These are phyloP conservation scores for Leistus spinibarbis DNA, from an alignment of 2,888 invertebrate genomes.

Conservation along the genomic window DNA sequence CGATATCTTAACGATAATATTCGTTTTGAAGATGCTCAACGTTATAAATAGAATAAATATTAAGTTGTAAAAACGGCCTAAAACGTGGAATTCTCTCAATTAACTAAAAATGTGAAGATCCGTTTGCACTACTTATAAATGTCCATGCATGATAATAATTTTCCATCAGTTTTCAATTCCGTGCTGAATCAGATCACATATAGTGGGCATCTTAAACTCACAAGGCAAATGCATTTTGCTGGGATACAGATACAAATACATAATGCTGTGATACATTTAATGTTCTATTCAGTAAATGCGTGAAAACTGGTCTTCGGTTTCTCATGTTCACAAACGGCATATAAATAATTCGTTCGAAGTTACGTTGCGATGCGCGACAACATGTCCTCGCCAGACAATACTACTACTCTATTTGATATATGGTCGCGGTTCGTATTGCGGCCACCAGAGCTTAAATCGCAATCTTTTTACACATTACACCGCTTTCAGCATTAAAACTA, in stretches of 20 bases:
- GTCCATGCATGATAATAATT: too few relatives aligned
- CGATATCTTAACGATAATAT: too few relatives aligned
- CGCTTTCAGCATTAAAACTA: too few relatives aligned
- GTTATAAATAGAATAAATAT: too few relatives aligned
- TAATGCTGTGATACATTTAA: slow-evolving; percentile 45
- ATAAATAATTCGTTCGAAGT: slow-evolving; percentile 49
- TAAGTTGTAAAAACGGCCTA: too few relatives aligned
- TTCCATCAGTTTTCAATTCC: slow-evolving; percentile 28
- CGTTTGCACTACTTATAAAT: too few relatives aligned
- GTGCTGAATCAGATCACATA: slow-evolving; percentile 24
- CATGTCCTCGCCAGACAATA: slow-evolving; percentile 47
- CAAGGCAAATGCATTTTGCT: slow-evolving; percentile 5
- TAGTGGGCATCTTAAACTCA: too few relatives aligned
- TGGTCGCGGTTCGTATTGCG: slow-evolving; percentile 39
- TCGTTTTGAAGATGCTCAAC: too few relatives aligned
- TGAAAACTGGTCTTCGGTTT: slow-evolving; percentile 52
- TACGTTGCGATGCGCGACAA: slow-evolving; percentile 41
- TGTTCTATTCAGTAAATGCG: slow-evolving; percentile 56
- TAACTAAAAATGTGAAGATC: too few relatives aligned
- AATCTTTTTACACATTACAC: background rate
- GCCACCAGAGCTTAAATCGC: background rate
- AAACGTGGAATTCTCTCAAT: too few relatives aligned
- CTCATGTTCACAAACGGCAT: slow-evolving; percentile 45
- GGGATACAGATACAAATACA: background rate
- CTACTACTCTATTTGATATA: slow-evolving; percentile 50